Conservation (phyloP, 2,797 vertebrate species). For the Squalus acanthias region DNA sequence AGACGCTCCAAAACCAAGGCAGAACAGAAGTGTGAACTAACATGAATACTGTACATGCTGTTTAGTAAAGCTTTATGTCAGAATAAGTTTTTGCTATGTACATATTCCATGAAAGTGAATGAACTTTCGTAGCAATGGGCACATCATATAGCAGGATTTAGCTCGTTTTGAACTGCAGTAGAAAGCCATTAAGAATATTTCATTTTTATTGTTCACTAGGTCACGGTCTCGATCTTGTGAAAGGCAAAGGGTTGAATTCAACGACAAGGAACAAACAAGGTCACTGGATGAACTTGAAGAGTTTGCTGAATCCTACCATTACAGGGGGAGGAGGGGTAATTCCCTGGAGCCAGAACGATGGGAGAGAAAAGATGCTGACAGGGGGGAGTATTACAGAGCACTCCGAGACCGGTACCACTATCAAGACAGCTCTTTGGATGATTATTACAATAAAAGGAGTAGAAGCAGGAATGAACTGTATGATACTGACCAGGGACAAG, state of each 20-base stretch:
- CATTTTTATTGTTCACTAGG: conserved; percentile 44
- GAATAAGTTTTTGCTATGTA: neutral
- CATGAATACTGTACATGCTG: neutral
- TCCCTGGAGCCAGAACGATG: conserved; percentile 52
- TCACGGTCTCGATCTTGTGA: conserved; percentile 31
- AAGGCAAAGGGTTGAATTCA: conserved; percentile 73
- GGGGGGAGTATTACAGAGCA: neutral
- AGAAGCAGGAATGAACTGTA: conserved; percentile 52
- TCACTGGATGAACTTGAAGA: conserved; percentile 92
- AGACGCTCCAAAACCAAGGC: neutral
- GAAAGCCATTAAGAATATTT: conserved; percentile 80
- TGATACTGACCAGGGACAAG: conserved; percentile 56
- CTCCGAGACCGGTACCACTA: conserved; percentile 55
- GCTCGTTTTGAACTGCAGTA: conserved; percentile 61
- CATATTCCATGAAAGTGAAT: neutral
- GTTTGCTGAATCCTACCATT: conserved; percentile 69
- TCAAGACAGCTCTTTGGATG: conserved; percentile 57
- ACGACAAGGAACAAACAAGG: conserved; percentile 70
- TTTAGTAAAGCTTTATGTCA: neutral
- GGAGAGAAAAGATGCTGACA: conserved; percentile 41
- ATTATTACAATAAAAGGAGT: conserved; percentile 55
- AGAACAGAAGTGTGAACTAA: neutral
- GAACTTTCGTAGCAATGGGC: neutral
- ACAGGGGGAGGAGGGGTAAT: conserved; percentile 60
- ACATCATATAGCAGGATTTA: neutral